These are phyloP conservation scores for Cairina moschata DNA, from an alignment of 2,113 vertebrate genomes.

Conservation along the genomic window DNA sequence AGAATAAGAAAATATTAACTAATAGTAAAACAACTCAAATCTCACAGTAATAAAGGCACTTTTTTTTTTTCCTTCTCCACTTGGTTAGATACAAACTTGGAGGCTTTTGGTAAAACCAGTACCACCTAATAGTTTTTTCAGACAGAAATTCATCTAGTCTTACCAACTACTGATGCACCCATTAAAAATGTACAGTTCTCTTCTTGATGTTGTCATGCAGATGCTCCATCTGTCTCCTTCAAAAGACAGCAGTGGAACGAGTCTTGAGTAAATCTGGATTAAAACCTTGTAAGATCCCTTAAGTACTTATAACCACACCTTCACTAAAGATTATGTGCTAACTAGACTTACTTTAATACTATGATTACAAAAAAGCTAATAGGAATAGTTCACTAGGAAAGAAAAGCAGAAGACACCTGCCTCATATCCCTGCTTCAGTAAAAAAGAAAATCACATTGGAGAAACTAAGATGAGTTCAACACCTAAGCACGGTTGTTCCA, in stretches of 20 bases:
- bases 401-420: neutral
- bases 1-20: neutral
- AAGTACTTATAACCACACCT: neutral
- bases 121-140: neutral
- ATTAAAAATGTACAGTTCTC: neutral
- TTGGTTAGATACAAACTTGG: neutral
- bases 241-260: neutral
- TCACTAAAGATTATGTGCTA: neutral
- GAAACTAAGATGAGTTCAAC: neutral
- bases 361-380: neutral
- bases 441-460: neutral
- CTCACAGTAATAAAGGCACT: neutral
- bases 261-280: neutral
- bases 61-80: neutral
- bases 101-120: neutral
- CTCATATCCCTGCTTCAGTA: neutral
- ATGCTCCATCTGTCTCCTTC: neutral
- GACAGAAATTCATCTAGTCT: neutral
- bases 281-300: neutral
- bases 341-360: neutral
- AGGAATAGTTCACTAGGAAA: neutral
- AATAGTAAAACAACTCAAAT: neutral
- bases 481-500: neutral
- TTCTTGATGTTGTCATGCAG: neutral
- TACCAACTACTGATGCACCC: fast-evolving